Conservation (phyloP, 92 coral and sea anemone species). For the Zoanthus sansibaricus region DNA sequence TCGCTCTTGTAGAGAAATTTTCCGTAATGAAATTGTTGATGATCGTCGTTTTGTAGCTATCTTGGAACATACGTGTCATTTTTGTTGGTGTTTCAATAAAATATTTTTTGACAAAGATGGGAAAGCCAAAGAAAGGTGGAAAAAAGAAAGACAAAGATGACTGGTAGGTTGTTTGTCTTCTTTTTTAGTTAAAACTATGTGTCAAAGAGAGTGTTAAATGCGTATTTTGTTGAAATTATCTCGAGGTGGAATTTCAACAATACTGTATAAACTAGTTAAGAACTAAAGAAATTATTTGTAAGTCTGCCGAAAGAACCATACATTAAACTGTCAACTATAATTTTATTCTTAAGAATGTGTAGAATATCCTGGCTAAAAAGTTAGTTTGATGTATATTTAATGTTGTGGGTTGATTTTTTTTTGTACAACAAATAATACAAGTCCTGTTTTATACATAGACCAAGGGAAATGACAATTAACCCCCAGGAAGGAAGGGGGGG, state of each 20-base stretch:
- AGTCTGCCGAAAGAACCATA: no score
- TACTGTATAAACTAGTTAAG: no score
- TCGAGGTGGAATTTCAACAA: neutral
- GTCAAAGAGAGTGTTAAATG: neutral
- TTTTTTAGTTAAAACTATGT: neutral
- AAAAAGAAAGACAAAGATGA: constrained; percentile 91
- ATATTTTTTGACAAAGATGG: constrained; percentile 59
- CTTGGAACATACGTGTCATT: constrained; percentile 27
- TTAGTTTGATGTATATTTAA: no score
- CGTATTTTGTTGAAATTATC: neutral
- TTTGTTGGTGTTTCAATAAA: neutral
- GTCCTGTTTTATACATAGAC: no score
- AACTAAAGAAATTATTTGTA: no score
- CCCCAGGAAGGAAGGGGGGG: no score
- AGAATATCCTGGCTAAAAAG: no score
- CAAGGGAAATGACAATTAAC: no score
- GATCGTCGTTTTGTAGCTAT: neutral
- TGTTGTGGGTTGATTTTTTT: no score
- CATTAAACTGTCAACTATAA: no score
- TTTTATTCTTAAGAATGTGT: no score
- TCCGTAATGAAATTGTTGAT: neutral
- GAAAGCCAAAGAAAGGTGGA: constrained; percentile 92
- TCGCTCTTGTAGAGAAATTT: neutral
- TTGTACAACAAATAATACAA: no score
- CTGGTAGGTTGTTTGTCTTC: constrained; percentile 70